Conservation (phyloP, 2,113 vertebrate genomes). For the Carassius carassius region DNA sequence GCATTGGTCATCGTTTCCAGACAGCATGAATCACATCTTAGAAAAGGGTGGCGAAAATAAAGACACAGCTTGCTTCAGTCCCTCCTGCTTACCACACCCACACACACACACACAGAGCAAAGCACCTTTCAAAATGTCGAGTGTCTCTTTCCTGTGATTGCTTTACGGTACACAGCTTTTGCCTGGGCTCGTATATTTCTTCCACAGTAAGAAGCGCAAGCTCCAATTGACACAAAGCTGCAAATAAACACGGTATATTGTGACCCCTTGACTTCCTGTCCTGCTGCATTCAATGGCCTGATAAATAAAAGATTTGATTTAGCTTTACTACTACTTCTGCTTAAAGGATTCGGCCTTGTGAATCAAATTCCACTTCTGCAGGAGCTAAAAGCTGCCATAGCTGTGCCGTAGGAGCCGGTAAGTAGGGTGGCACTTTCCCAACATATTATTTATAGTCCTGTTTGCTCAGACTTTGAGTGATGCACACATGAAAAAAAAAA, state of each 20-base stretch:
- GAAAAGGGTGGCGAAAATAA: conserved; percentile 20
- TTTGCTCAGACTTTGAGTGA: conserved; percentile 43
- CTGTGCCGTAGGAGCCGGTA: conserved; percentile 34
- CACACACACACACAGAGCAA: background rate
- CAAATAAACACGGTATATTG: conserved; percentile 49
- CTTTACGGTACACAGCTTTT: conserved; percentile 35
- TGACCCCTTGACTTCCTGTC: conserved; percentile 46
- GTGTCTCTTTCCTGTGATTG: background rate
- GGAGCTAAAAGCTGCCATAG: conserved; percentile 51
- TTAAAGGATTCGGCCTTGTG: conserved; percentile 51
- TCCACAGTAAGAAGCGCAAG: conserved; percentile 22
- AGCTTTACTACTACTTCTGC: conserved; percentile 44
- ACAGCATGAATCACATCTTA: conserved; percentile 34
- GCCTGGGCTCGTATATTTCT: conserved; percentile 39
- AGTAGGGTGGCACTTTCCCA: conserved; percentile 43
- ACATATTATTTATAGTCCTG: conserved; percentile 58
- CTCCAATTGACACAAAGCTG: conserved; percentile 31
- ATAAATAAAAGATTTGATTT: conserved; percentile 61
- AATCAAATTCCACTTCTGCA: conserved; percentile 49
- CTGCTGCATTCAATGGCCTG: conserved; percentile 43
- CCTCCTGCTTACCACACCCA: conserved; percentile 6
- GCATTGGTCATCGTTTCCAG: conserved; percentile 20
- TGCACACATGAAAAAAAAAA: conserved; percentile 33
- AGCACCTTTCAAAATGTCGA: conserved; percentile 27
- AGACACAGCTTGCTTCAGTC: conserved; percentile 3